Evolutionary conservation across 2,888 invertebrate genomes (phyloP).

Genomic region (Beris chalybata): DNA sequence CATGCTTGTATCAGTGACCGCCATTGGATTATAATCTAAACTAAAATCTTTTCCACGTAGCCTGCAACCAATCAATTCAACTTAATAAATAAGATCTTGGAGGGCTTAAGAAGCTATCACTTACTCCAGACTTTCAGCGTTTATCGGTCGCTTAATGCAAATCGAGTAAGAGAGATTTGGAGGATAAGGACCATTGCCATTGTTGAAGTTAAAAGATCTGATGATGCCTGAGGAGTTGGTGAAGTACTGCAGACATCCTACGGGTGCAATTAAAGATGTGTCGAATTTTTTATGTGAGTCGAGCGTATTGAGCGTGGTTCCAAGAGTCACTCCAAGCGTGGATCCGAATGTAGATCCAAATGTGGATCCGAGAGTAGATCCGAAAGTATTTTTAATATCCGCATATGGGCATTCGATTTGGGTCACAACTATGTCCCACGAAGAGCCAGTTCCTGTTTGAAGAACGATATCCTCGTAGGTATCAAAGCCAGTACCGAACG

Average conservation of each 20-base stretch:
- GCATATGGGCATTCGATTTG: constrained; percentile 62
- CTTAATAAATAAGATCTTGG: no score
- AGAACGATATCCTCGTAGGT: constrained; percentile 55
- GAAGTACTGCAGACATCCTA: constrained; percentile 69
- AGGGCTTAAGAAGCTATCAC: no score
- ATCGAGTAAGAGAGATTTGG: constrained; percentile 64
- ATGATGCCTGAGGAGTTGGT: constrained; percentile 62
- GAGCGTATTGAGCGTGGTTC: background rate
- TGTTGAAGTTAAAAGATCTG: constrained; percentile 64
- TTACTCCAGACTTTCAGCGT: no score
- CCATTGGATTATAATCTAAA: no score
- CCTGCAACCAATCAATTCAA: no score
- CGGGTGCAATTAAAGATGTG: constrained; percentile 58
- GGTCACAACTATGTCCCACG: constrained; percentile 65
- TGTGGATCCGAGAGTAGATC: constrained; percentile 52
- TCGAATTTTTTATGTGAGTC: constrained; percentile 39
- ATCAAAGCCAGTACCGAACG: constrained; percentile 47
- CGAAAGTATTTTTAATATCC: constrained; percentile 39
- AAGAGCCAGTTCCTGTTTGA: constrained; percentile 58
- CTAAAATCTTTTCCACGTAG: no score
- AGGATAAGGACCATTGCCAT: constrained; percentile 61
- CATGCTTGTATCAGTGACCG: no score
- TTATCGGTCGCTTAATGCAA: constrained; percentile 59
- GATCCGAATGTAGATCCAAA: constrained; percentile 9
- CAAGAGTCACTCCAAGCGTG: constrained; percentile 51